These are phyloP conservation scores for Drosophila sulfurigaster DNA, from an alignment of 1,140 invertebrate genomes.

Conservation along the genomic window DNA sequence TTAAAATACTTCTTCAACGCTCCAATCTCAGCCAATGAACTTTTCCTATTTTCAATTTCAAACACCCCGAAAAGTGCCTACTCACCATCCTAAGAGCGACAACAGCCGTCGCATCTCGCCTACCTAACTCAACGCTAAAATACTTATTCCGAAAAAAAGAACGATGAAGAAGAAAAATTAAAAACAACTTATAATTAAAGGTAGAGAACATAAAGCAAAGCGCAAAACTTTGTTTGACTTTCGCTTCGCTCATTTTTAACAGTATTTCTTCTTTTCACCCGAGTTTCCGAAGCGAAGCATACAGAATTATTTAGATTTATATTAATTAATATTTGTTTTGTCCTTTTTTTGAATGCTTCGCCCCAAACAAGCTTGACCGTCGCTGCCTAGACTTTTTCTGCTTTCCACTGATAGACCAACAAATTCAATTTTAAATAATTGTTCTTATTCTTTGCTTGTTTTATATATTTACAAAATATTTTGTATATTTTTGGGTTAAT, in stretches of 20 bases:
- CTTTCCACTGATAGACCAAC: neutral
- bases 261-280: constrained; percentile 23
- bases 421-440: constrained; percentile 27
- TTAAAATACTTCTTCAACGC: constrained; percentile 70
- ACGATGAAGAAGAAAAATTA: constrained; percentile 26
- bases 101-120: neutral
- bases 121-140: constrained; percentile 7
- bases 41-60: constrained; percentile 71
- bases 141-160: constrained; percentile 6
- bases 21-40: constrained; percentile 50
- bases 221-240: constrained; percentile 61
- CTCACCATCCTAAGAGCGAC: constrained; percentile 28
- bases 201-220: constrained; percentile 51
- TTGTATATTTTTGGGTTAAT: too few species aligned
- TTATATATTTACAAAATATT: constrained; percentile 13
- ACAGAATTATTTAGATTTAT: constrained; percentile 70
- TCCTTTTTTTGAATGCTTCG: constrained; percentile 40
- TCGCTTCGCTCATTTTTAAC: constrained; percentile 34
- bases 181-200: constrained; percentile 76
- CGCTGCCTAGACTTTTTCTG: neutral
- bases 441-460: neutral
- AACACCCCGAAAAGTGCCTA: constrained; percentile 39
- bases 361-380: neutral
- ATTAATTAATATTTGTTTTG: constrained; percentile 77
- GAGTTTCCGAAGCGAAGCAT: constrained; percentile 1